Evolutionary conservation across 2,797 vertebrate genomes (phyloP), one percentile per base, ranked within the genome.

Genomic region (Darevskia mixta): DNA sequence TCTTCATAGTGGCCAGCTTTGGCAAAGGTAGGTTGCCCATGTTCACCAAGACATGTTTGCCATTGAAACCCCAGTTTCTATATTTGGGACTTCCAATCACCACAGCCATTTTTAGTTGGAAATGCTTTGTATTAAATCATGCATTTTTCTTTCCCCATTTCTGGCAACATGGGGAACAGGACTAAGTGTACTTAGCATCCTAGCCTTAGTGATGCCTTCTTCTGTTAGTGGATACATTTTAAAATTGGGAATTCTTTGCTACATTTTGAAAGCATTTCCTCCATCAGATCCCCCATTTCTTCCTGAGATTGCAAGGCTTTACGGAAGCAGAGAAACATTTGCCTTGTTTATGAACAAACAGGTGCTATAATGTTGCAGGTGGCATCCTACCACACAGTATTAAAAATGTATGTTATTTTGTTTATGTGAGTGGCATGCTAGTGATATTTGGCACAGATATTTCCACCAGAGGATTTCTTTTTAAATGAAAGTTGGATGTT

Each of bases 321-420:
- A 75, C 2, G 7, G 71, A 27, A 38, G 35, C 35, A 23, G 61
- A 83, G 75, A 83, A 67, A 45, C 45, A 80, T 49, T 73, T 20
- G 64, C 67, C 49, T 79, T 45, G 58, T 88, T 85, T 88, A 64
- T 64, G 77, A 73, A 29, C 82, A 88, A 85, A 64, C 49, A 79
- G 49, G 55, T 23, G 55, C 35, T 64, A 35, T 79, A 49, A 45
- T 64, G 43, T 81, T 85, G 58, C 77, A 75, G 61, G 58, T 67
- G 79, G 61, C 58, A 55, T 41, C 67, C 13, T 58, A 82, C 64
- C 35, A 25, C 25, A 45, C 75, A 29, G 58, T 27, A 88, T 88
- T 32, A 61, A 75, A 61, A 66, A 66, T 75, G n/a, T 71, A 84
- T 84, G 49, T 41, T 83, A 18, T 75, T 73, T 73, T 45, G 27